Conservation (phyloP, 2,888 invertebrate species). For the Globia sparganii region DNA sequence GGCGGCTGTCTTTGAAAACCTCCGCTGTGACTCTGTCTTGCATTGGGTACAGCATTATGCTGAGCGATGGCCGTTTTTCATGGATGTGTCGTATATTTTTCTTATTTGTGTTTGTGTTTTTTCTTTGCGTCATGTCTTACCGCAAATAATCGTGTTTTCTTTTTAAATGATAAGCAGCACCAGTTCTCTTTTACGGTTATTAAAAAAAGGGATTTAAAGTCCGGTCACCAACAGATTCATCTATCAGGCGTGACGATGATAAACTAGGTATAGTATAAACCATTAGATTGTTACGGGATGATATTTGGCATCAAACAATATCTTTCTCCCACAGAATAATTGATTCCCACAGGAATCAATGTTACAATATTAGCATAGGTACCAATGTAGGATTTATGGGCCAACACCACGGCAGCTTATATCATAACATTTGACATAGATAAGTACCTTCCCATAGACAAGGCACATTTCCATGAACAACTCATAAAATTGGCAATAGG, state of each 20-base stretch:
- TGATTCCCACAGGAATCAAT: constrained; percentile 28
- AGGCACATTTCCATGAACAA: constrained; percentile 8
- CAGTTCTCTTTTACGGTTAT: neutral
- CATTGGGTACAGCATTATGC: neutral
- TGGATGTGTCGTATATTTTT: too few species aligned
- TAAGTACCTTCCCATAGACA: constrained; percentile 29
- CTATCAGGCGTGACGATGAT: neutral
- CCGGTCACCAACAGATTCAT: neutral
- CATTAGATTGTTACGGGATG: neutral
- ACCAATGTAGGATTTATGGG: neutral
- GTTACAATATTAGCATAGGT: neutral
- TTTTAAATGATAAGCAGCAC: neutral
- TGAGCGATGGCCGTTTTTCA: neutral
- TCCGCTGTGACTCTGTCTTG: neutral
- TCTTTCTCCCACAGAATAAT: neutral
- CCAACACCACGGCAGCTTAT: neutral
- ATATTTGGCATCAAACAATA: neutral
- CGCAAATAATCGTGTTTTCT: too few species aligned
- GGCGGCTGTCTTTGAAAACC: neutral
- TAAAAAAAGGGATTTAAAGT: too few species aligned
- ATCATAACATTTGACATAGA: constrained; percentile 38
- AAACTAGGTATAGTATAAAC: neutral
- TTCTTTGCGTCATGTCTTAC: too few species aligned
- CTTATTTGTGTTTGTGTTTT: too few species aligned
- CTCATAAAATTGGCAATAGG: constrained; percentile 72